Conservation (phyloP, 2,113 vertebrate species). For the Jacana jacana region DNA sequence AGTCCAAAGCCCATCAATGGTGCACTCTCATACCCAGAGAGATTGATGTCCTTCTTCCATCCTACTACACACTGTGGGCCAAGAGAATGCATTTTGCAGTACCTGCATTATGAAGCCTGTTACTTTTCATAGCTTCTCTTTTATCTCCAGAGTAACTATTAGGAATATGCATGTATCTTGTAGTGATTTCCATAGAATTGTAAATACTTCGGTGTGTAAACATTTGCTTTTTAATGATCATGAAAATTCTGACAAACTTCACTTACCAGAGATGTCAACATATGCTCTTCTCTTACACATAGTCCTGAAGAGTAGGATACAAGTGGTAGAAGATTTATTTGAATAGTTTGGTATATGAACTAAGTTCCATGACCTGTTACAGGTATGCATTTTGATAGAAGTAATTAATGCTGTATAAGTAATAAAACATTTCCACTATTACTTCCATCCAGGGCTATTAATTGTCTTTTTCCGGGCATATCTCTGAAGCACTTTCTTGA, state of each 20-base stretch:
- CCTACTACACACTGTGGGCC: rapidly evolving
- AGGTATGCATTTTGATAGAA: neutral
- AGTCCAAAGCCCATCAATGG: rapidly evolving
- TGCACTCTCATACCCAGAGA: neutral
- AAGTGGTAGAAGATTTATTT: neutral
- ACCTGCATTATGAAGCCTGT: neutral
- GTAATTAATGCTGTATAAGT: neutral
- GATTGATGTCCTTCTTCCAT: neutral
- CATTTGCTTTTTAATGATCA: neutral
- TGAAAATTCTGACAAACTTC: neutral
- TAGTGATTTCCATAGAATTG: neutral
- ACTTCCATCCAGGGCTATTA: neutral
- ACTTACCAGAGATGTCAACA: neutral
- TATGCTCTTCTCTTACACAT: rapidly evolving
- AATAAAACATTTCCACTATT: neutral
- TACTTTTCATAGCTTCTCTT: neutral
- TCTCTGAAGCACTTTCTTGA: neutral
- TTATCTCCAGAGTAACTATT: neutral
- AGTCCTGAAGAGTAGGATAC: neutral
- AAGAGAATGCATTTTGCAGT: neutral
- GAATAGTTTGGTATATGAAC: neutral
- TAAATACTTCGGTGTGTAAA: neutral
- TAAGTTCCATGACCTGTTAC: rapidly evolving
- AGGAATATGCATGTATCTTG: neutral
- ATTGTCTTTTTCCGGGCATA: neutral